Evolutionary conservation across 1,140 invertebrate genomes (phyloP).

Genomic region (Pogonomyrmex californicus): DNA sequence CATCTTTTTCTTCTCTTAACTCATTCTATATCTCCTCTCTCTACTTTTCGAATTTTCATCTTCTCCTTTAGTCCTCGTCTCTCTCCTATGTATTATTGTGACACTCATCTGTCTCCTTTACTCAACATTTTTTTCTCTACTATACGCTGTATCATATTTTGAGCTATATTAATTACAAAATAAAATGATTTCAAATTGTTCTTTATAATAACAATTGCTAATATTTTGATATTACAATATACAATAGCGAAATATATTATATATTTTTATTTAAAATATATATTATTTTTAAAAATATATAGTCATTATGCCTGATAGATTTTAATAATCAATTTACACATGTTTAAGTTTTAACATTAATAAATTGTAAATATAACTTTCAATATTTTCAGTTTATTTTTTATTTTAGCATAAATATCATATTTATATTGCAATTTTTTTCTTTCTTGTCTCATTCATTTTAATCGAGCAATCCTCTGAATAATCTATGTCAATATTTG

Average conservation of each 20-base stretch:
- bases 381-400: not conserved
- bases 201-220: not conserved
- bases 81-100: constrained; percentile 39
- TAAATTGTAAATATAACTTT: not conserved
- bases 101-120: constrained; percentile 42
- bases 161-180: not conserved
- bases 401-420: not conserved
- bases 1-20: constrained; percentile 27
- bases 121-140: constrained; percentile 11
- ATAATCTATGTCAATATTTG: constrained; percentile 21
- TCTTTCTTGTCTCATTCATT: not conserved
- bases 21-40: constrained; percentile 23
- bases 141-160: not conserved
- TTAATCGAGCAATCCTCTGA: constrained; percentile 50
- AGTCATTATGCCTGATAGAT: not conserved
- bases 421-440: not conserved
- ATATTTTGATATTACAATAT: not conserved
- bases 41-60: constrained; percentile 67
- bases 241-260: not conserved
- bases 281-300: not conserved
- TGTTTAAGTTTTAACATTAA: not conserved
- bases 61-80: constrained; percentile 62
- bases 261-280: constrained; percentile 15
- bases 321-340: not conserved
- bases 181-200: not conserved